Conservation (phyloP, 2,888 invertebrate species). For the Acanthoscelides obtectus region DNA sequence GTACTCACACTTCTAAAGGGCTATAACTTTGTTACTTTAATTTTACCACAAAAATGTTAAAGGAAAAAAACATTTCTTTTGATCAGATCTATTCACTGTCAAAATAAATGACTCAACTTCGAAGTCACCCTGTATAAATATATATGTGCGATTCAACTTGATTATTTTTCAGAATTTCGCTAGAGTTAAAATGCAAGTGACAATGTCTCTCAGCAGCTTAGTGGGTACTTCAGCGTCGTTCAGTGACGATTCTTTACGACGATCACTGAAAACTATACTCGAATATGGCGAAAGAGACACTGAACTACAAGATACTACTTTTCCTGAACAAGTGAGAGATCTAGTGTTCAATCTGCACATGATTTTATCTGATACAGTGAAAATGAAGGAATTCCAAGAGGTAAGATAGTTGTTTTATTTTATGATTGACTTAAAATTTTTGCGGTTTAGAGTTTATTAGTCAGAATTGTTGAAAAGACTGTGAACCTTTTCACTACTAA, state of each 20-base stretch:
- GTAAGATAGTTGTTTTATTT: background rate
- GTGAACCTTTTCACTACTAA: no score
- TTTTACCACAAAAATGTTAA: no score
- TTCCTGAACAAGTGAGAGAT: constrained; percentile 88
- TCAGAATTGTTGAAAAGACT: no score
- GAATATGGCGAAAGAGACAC: constrained; percentile 89
- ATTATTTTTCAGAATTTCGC: constrained; percentile 90
- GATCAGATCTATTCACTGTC: no score
- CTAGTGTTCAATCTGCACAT: constrained; percentile 95
- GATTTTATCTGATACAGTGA: constrained; percentile 97
- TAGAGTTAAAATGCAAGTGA: constrained; percentile 97
- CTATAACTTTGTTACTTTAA: no score
- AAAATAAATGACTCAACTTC: no score
- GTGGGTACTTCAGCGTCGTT: constrained; percentile 88
- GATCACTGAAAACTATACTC: constrained; percentile 90
- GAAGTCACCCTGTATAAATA: no score
- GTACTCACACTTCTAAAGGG: no score
- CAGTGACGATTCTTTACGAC: constrained; percentile 85
- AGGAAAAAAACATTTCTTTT: no score
- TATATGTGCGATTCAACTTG: no score
- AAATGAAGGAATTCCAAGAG: constrained; percentile 98
- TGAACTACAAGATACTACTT: constrained; percentile 84
- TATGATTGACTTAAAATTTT: background rate
- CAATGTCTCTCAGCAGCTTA: constrained; percentile 92
- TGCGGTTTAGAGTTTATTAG: no score